A percentile compares a stretch with the other conserved stretches of the same genome.
phyloP scores from a whole-genome alignment of 2,888 invertebrate species.

The Gnatocerus cornutus region DNA sequence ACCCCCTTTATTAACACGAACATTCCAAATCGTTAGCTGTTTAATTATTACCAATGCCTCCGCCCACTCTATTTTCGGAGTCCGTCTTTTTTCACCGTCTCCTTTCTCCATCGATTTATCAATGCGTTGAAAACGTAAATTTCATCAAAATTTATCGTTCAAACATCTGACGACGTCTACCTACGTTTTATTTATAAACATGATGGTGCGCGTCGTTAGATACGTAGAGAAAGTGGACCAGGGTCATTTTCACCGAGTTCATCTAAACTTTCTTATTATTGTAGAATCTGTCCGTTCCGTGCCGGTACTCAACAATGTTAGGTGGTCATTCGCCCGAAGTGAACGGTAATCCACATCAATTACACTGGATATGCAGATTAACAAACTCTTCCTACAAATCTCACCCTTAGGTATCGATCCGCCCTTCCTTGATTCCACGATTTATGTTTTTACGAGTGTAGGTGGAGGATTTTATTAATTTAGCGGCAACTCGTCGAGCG shows the following conservation, averaged over 20 bases:
- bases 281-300: conserved; percentile 53
- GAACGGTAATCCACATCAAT: conserved; percentile 56
- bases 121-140: background rate
- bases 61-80: conserved; percentile 6
- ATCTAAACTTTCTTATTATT: conserved; percentile 51
- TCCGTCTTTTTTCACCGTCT: conserved; percentile 5
- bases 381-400: conserved; percentile 26
- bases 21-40: conserved; percentile 7
- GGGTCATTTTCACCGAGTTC: conserved; percentile 52
- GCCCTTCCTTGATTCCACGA: conserved; percentile 4
- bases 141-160: background rate
- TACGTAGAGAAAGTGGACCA: conserved; percentile 52
- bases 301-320: conserved; percentile 59
- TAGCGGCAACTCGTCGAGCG: conserved; percentile 5
- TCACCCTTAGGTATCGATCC: conserved; percentile 22
- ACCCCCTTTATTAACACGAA: conserved; percentile 2
- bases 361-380: conserved; percentile 44
- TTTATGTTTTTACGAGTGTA: conserved; percentile 29
- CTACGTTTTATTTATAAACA: conserved; percentile 27
- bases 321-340: conserved; percentile 59
- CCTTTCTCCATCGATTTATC: background rate
- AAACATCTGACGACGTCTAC: background rate
- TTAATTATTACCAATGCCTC: conserved; percentile 4
- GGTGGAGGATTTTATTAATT: conserved; percentile 24
- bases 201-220: conserved; percentile 29